A percentile compares a stretch with the other conserved stretches of the same genome.
phyloP scores from a whole-genome alignment of 2,113 vertebrate species.

The Cricetomys ansorgei region DNA sequence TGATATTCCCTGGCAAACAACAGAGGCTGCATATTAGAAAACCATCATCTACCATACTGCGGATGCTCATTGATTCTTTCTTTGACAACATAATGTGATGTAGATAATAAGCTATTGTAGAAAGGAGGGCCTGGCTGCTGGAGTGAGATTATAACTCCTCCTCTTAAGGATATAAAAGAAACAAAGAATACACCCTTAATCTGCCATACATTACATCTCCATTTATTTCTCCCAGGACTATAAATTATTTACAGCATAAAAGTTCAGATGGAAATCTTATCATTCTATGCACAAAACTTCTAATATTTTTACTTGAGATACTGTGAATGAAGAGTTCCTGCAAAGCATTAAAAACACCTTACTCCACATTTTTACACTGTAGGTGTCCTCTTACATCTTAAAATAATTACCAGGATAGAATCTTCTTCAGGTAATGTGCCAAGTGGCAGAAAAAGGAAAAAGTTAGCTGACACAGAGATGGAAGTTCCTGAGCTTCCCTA shows the following conservation, averaged over 20 bases:
- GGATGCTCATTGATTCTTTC: constrained; percentile 25
- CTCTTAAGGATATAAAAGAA: constrained; percentile 36
- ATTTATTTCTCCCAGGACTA: constrained; percentile 10
- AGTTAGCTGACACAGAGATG: neutral
- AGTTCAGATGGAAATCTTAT: constrained; percentile 3
- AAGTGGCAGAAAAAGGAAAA: neutral
- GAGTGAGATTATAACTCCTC: neutral
- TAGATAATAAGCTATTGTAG: constrained; percentile 29
- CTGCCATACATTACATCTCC: neutral
- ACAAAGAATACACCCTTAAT: neutral
- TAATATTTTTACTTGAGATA: neutral
- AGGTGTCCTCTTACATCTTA: neutral
- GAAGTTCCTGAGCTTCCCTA: neutral
- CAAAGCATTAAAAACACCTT: neutral
- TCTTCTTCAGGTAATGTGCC: neutral
- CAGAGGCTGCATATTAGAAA: constrained; percentile 16
- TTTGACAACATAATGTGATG: constrained; percentile 30
- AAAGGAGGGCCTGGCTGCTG: neutral
- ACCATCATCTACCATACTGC: neutral
- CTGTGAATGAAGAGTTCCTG: neutral
- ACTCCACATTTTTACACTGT: neutral
- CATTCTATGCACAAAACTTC: neutral
- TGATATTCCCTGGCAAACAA: constrained; percentile 36
- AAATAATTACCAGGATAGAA: neutral
- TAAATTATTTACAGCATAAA: constrained; percentile 12